Percentiles rank a stretch among this genome's conserved stretches.
Evolutionary conservation across 2,888 invertebrate species (phyloP).

Genomic region (Vesta saturnalis): DNA sequence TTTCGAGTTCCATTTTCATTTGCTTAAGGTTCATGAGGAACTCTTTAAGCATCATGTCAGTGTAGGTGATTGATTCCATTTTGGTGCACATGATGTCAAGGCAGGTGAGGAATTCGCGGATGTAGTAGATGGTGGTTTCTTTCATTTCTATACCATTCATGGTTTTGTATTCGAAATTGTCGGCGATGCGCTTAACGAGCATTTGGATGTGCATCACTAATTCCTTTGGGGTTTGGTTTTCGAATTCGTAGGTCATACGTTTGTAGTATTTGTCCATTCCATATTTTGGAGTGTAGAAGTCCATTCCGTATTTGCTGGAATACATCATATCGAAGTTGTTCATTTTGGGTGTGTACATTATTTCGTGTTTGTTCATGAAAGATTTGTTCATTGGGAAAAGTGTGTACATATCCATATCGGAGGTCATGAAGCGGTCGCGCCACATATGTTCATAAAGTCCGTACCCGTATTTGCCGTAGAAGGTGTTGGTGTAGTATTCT

Average conservation of each 20-base stretch:
- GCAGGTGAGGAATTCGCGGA: not conserved
- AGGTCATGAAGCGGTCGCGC: not conserved
- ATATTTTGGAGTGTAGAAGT: not conserved
- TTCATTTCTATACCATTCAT: not conserved
- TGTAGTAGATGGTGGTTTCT: not conserved
- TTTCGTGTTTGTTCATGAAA: constrained; percentile 1
- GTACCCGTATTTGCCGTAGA: constrained; percentile 4
- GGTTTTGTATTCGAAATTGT: not conserved
- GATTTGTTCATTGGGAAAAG: not conserved
- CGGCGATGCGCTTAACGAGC: not conserved
- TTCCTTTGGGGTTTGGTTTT: not conserved
- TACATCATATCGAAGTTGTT: not conserved
- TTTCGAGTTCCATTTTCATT: constrained; percentile 4
- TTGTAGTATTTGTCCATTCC: not conserved
- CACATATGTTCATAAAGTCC: constrained; percentile 1
- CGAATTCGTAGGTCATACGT: not conserved
- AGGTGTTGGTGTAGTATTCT: not conserved
- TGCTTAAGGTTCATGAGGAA: not conserved
- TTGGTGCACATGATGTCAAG: not conserved
- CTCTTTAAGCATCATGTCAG: not conserved
- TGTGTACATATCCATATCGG: not conserved
- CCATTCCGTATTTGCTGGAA: not conserved
- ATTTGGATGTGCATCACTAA: not conserved
- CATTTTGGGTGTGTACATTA: not conserved
- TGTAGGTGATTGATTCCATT: not conserved